Percentiles rank a stretch among this genome's conserved stretches.
Evolutionary conservation across 2,888 invertebrate species (phyloP).

Genomic region (Thymelicus acteon): DNA sequence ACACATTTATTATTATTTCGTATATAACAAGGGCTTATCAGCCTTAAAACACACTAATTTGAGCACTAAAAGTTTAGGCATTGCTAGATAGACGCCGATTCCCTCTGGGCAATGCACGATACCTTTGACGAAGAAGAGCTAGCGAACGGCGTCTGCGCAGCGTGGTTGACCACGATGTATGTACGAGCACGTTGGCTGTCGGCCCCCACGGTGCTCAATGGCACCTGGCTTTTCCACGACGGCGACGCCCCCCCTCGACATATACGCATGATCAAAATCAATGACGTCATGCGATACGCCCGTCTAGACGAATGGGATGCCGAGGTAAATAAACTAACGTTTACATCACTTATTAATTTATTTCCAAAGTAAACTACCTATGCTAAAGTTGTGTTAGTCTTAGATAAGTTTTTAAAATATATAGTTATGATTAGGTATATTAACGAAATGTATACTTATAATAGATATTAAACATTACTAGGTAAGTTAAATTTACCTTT

Average conservation of each 20-base stretch:
- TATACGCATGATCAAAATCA: slow-evolving; percentile 73
- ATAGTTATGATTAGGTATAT: too few relatives aligned
- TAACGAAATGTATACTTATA: too few relatives aligned
- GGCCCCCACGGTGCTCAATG: slow-evolving; percentile 76
- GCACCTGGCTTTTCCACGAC: slow-evolving; percentile 62
- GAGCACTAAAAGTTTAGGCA: background rate
- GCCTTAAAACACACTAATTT: too few relatives aligned
- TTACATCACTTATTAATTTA: background rate
- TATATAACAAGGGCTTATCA: too few relatives aligned
- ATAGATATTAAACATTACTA: too few relatives aligned
- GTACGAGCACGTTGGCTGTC: slow-evolving; percentile 73
- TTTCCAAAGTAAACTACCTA: too few relatives aligned
- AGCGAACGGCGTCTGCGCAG: slow-evolving; percentile 57
- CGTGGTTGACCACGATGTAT: slow-evolving; percentile 65
- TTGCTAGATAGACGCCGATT: slow-evolving; percentile 65
- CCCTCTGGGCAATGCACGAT: slow-evolving; percentile 68
- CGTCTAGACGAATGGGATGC: slow-evolving; percentile 68
- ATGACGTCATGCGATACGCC: slow-evolving; percentile 72
- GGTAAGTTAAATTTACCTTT: too few relatives aligned
- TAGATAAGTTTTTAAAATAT: too few relatives aligned
- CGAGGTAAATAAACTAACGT: slow-evolving; percentile 57
- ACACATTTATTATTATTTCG: too few relatives aligned
- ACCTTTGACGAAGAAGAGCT: slow-evolving; percentile 75
- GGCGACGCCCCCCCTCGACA: slow-evolving; percentile 50
- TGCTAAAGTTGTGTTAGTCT: too few relatives aligned